Evolutionary conservation across 2,797 vertebrate species (phyloP).

Genomic region (Gallirallus australis): DNA sequence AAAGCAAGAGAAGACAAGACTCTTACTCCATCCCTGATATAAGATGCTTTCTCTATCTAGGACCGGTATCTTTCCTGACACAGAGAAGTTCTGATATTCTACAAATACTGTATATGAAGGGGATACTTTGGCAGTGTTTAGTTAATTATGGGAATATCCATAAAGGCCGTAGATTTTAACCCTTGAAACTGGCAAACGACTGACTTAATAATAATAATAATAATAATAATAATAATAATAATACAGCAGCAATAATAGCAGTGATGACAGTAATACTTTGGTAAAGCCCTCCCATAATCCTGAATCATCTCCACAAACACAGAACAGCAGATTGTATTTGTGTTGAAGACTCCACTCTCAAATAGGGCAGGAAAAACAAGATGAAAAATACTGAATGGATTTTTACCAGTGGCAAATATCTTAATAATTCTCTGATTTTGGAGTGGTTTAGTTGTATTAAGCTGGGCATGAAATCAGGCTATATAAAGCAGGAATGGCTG

Average conservation of each 20-base stretch:
- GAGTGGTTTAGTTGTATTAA: not conserved
- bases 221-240: too few relatives aligned
- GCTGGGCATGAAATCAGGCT: not conserved
- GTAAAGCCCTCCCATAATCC: not conserved
- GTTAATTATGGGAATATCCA: not conserved
- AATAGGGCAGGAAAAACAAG: not conserved
- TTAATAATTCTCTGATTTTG: not conserved
- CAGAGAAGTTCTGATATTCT: not conserved
- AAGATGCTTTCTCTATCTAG: not conserved
- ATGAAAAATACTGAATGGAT: not conserved
- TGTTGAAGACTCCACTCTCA: not conserved
- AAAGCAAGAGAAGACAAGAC: conserved; percentile 2
- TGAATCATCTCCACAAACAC: not conserved
- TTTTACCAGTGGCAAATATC: not conserved
- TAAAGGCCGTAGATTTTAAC: not conserved
- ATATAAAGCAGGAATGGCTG: not conserved
- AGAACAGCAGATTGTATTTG: not conserved
- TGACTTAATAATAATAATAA: not conserved
- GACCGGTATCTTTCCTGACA: not conserved
- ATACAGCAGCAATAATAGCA: too few relatives aligned
- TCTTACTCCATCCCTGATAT: not conserved
- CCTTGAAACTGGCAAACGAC: not conserved
- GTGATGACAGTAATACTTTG: not conserved
- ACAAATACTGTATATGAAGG: not conserved
- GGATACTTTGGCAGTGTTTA: not conserved